Evolutionary conservation across 2,113 vertebrate genomes (phyloP), one percentile per base, ranked within the genome.

Genomic region (Neolamprologus falcicula): DNA sequence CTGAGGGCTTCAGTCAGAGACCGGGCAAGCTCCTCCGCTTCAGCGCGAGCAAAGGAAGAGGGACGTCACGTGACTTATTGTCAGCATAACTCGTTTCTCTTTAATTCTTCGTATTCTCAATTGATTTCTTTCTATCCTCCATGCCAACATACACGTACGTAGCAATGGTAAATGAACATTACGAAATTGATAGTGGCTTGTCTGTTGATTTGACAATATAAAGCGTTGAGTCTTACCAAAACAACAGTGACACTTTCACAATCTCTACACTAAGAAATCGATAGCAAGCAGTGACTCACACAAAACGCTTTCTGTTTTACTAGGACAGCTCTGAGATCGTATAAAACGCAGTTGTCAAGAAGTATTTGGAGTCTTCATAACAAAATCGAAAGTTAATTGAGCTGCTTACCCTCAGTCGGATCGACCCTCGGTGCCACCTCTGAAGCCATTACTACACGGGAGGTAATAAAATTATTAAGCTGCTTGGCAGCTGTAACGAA

Each of bases 21-120:
- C 45, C 82, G 91, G 19, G 96, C 96, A 21, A 97, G 92, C 4
- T 96, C 93, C 92, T 98, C 97, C 1, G 96, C 97, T 98, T 91
- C 85, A 90, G 2, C 21, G 17, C 12, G 10, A 85, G 7, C 24
- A 89, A 63, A 52, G 19, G 2, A 31, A 82, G 6, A 73, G 33
- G 12, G 33, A 6, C 12, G 4, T 66, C 52, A 86, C 11, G 7
- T 86, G 45, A 83, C 17, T 78, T 26, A 16, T 3, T 26, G 19
- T 33, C 52, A 35, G 11, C 35, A 87, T 1, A 35, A n/a, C 42
- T 6, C 3, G 5, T 57, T 54, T 35, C 3, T 26, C 16, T 47
- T 55, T 54, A 55, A 78, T 33, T 31, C 17, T 50, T 47, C 45
- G 16, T 26, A 6, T 50, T 78, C 10, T 19, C 9, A 50, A 19